phyloP scores from a whole-genome alignment of 1,140 invertebrate species.

The Propsilocerus akamusi region DNA sequence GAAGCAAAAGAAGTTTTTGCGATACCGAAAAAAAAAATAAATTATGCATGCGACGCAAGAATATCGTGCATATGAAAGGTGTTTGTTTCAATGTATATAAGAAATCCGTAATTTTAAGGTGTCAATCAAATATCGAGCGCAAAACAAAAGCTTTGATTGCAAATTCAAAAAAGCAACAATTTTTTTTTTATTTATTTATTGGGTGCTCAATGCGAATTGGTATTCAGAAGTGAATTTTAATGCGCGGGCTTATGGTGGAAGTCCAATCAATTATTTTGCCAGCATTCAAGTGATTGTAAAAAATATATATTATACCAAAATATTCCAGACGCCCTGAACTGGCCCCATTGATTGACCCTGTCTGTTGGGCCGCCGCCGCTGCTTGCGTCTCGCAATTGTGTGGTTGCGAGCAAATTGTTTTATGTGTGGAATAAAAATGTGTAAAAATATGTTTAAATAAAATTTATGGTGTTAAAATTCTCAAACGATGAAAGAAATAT shows the following conservation, averaged over 20 bases:
- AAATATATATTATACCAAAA: too few species aligned
- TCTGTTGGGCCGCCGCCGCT: too few species aligned
- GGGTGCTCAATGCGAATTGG: background rate
- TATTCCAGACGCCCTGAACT: too few species aligned
- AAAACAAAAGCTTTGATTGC: background rate
- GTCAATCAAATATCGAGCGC: constrained; percentile 1
- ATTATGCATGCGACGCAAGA: too few species aligned
- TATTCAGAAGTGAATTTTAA: background rate
- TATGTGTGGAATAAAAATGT: constrained; percentile 1
- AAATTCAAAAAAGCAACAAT: background rate
- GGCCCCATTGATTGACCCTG: too few species aligned
- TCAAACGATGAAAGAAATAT: too few species aligned
- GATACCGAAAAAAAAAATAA: too few species aligned
- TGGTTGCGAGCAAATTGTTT: background rate
- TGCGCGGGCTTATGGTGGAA: background rate
- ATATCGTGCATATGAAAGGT: too few species aligned
- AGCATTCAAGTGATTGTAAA: background rate
- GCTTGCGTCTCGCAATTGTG: too few species aligned
- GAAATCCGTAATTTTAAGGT: background rate
- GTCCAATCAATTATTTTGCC: background rate
- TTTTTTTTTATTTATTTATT: background rate
- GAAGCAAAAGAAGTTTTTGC: too few species aligned
- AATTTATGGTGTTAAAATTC: constrained; percentile 1
- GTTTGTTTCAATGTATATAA: too few species aligned
- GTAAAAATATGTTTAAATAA: constrained; percentile 2